Percentiles rank a stretch among this genome's conserved stretches.
Evolutionary conservation across 2,113 vertebrate genomes (phyloP).

Genomic region (Pseudonaja textilis): DNA sequence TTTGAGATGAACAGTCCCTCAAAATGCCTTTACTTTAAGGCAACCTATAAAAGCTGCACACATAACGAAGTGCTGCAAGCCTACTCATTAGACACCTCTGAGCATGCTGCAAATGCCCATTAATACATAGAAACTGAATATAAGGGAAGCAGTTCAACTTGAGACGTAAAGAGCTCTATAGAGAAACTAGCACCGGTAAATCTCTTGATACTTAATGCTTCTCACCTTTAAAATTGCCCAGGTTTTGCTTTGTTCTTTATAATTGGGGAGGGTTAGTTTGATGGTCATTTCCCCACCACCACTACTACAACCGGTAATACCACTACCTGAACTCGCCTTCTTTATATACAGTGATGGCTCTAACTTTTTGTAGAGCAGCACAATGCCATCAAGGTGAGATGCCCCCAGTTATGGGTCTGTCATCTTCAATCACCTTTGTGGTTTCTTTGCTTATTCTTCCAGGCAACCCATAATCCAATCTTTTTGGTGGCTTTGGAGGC

Average conservation of each 20-base stretch:
- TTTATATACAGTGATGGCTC: not conserved
- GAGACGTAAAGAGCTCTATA: not conserved
- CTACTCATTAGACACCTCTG: not conserved
- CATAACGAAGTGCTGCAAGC: not conserved
- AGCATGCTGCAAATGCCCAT: not conserved
- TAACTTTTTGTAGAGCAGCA: not conserved
- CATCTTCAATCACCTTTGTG: too few species aligned
- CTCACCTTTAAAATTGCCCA: not conserved
- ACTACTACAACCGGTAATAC: not conserved
- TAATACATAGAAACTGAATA: not conserved
- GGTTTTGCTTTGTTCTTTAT: not conserved
- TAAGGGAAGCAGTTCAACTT: too few species aligned
- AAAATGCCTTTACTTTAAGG: not conserved
- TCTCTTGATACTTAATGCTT: not conserved
- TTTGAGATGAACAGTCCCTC: not conserved
- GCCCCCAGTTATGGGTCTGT: not conserved
- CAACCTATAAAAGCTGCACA: not conserved
- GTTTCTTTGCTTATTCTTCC: not conserved
- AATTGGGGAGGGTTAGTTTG: too few species aligned
- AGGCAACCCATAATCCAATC: not conserved
- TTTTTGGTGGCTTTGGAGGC: not conserved
- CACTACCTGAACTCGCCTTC: not conserved
- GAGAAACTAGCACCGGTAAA: not conserved
- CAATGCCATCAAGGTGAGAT: not conserved
- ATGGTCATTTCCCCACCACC: not conserved